Conservation (phyloP, 2,888 invertebrate species). For the Pemphredon lugubris region DNA sequence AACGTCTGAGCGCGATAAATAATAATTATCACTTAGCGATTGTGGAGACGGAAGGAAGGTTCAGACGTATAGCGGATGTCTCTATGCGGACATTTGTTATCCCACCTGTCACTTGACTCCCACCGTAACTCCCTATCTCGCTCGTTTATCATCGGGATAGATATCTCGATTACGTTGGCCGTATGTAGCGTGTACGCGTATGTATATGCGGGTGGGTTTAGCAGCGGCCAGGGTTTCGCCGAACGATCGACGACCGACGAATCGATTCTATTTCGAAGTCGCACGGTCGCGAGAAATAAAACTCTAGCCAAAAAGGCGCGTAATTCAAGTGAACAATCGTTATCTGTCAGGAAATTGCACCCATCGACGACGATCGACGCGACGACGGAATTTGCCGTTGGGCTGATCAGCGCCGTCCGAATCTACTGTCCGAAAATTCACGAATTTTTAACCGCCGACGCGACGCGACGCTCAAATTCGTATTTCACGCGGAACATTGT, state of each 20-base stretch:
- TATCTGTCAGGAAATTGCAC: constrained; percentile 54
- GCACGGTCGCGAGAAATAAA: constrained; percentile 41
- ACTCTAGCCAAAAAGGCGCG: constrained; percentile 46
- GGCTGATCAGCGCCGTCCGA: constrained; percentile 7
- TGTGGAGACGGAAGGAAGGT: constrained; percentile 42
- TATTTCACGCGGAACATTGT: too few species aligned
- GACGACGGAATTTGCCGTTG: constrained; percentile 50
- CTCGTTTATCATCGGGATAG: constrained; percentile 62
- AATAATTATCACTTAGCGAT: constrained; percentile 54
- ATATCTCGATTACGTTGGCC: constrained; percentile 61
- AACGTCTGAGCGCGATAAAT: constrained; percentile 13
- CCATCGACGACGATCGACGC: constrained; percentile 45
- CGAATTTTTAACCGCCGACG: not conserved
- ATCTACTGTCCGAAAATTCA: constrained; percentile 23
- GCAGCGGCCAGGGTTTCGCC: constrained; percentile 43
- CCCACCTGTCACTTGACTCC: constrained; percentile 61
- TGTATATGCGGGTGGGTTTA: constrained; percentile 49
- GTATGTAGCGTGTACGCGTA: constrained; percentile 43
- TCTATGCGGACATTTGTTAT: constrained; percentile 61
- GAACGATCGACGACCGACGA: constrained; percentile 41
- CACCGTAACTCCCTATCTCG: constrained; percentile 54
- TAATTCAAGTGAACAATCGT: constrained; percentile 55
- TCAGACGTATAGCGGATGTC: constrained; percentile 50
- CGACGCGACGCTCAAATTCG: too few species aligned
- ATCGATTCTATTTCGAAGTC: constrained; percentile 49